Evolutionary conservation across 2,797 vertebrate species (phyloP), one percentile per base, ranked within the genome.

Genomic region (Saguinus oedipus): DNA sequence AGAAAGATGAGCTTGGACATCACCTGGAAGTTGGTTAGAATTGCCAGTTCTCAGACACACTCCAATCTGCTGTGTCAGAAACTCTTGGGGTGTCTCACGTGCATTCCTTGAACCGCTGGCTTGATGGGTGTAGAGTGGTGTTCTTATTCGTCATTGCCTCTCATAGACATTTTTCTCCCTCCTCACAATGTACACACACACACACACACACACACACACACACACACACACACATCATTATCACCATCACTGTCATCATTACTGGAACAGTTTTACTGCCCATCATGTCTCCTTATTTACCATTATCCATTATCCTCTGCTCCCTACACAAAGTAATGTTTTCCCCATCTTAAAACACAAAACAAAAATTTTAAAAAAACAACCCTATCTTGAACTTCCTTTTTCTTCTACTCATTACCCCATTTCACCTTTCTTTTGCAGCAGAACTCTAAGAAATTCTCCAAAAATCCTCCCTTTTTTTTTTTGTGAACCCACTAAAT

Each of bases 391-490:
- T 55, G 46, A 86, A 4, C 12, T 72, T 42, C 17, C 26, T 92
- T 57, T 89, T 14, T 11, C 30, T 85, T 85, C n/a, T 90, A 30
- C 26, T 93, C 26, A 13, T 17, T 46, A 42, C 19, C 10, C 78
- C 42, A 27, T 20, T 75, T 92, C 26, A 59, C 39, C 42, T 92
- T 74, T 30, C 22, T 95, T 92, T 86, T 44, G 79, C 2, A 85
- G 72, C 57, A 78, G 50, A 84, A 81, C 36, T 84, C 74, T 85
- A 92, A 88, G 92, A 82, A 84, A 88, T 79, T 90, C 68, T 92
- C 87, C 13, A 53, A 44, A 80, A 80, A 59, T n/a, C 42, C 22
- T 90, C 11, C 27, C 75, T 59, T 61, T 20, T 46, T 57, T 96
- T 72, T 78, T 22, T 68, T 95, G 76, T n/a, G 27, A 78, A 50